Conservation (phyloP, 2,113 vertebrate species). For the Pachypanchax playfairii region DNA sequence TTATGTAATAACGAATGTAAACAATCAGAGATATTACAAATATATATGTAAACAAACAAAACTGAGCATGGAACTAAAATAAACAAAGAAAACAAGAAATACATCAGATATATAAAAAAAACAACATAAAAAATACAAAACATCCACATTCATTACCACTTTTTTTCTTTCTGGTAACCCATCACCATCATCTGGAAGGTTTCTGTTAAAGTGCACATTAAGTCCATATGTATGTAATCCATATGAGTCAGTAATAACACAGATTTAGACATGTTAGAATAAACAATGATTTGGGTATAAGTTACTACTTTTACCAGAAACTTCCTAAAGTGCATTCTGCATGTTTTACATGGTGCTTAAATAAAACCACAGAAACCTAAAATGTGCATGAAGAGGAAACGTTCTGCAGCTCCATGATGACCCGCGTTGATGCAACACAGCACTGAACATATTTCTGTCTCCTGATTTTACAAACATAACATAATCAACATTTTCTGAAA, state of each 20-base stretch:
- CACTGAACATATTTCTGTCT: neutral
- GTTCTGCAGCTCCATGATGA: neutral
- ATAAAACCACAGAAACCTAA: neutral
- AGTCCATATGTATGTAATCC: neutral
- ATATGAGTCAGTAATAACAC: neutral
- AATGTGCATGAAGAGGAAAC: neutral
- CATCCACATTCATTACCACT: neutral
- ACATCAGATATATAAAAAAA: too few relatives aligned
- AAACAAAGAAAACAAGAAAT: neutral
- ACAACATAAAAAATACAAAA: neutral
- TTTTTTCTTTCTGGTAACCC: neutral
- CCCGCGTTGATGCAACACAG: slow-evolving; percentile 4
- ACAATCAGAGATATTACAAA: too few relatives aligned
- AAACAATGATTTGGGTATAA: neutral
- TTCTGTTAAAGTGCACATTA: slow-evolving; percentile 50
- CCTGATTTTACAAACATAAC: neutral
- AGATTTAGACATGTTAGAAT: neutral
- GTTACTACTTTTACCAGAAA: neutral
- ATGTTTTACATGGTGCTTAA: neutral
- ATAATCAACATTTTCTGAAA: neutral
- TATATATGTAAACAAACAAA: neutral
- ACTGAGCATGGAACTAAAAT: neutral
- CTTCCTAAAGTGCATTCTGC: neutral
- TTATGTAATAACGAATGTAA: too few relatives aligned
- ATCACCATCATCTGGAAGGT: slow-evolving; percentile 3